These are phyloP conservation scores for Melipona bicolor DNA, from an alignment of 2,888 invertebrate species.

Conservation along the genomic window DNA sequence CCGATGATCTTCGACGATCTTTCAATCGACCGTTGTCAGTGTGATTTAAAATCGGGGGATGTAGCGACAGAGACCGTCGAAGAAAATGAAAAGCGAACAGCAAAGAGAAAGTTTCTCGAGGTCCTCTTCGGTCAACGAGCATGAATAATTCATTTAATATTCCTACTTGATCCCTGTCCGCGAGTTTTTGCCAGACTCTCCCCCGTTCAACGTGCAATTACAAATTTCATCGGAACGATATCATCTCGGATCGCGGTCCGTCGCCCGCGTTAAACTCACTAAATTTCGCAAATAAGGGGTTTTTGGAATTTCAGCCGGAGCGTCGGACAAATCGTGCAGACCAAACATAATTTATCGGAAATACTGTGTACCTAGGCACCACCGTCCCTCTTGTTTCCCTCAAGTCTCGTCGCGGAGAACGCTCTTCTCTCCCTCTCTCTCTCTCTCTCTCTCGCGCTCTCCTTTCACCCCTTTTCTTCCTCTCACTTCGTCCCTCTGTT, in stretches of 20 bases:
- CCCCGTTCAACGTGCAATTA: not conserved
- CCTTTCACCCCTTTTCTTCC: constrained; percentile 13
- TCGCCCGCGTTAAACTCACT: not conserved
- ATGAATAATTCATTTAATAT: not conserved
- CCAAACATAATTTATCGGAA: constrained; percentile 78
- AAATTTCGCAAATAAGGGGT: not conserved
- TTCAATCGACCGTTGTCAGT: not conserved
- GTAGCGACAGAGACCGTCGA: not conserved
- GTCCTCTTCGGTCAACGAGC: not conserved
- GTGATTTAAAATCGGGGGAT: no score
- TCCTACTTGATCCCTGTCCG: not conserved
- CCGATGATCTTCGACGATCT: not conserved
- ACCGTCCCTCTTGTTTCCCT: constrained; percentile 39
- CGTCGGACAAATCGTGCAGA: constrained; percentile 68
- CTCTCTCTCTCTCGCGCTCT: constrained; percentile 10
- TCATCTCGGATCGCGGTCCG: not conserved
- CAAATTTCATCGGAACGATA: constrained; percentile 6
- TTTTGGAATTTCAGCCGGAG: not conserved
- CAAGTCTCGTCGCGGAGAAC: constrained; percentile 43
- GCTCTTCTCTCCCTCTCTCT: constrained; percentile 54
- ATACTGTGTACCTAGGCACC: constrained; percentile 81
- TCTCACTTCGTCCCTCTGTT: constrained; percentile 47
- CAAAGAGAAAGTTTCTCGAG: not conserved
- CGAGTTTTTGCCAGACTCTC: not conserved
- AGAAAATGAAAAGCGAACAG: not conserved